Conservation (phyloP, 1,140 invertebrate species). For the Macrosteles quadrilineatus region DNA sequence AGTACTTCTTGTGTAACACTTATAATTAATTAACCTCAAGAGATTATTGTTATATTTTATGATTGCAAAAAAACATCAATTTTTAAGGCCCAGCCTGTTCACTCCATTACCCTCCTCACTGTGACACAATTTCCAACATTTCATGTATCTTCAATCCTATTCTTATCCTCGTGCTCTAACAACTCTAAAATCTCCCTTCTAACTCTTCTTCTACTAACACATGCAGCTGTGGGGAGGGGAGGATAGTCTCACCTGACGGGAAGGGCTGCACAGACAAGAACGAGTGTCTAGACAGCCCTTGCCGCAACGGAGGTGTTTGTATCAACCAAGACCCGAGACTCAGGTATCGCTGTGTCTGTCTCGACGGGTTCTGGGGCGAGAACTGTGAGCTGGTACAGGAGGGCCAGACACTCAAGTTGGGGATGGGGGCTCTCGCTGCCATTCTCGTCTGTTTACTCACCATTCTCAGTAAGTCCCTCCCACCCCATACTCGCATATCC, state of each 20-base stretch:
- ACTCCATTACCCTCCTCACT: no score
- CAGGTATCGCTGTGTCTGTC: constrained; percentile 82
- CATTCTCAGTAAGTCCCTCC: constrained; percentile 79
- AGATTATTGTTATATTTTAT: no score
- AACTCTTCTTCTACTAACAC: neutral
- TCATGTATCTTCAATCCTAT: no score
- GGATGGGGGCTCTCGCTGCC: constrained; percentile 90
- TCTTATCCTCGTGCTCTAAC: no score
- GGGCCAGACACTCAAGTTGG: constrained; percentile 87
- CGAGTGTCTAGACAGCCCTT: constrained; percentile 90
- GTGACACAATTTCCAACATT: no score
- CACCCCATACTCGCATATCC: neutral
- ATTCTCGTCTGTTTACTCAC: constrained; percentile 93
- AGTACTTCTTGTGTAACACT: no score
- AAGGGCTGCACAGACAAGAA: constrained; percentile 93
- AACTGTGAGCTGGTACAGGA: constrained; percentile 93
- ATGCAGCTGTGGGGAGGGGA: constrained; percentile 85
- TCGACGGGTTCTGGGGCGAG: constrained; percentile 88
- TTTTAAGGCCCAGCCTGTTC: no score
- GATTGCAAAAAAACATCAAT: no score
- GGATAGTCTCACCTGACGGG: constrained; percentile 81
- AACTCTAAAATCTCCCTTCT: neutral
- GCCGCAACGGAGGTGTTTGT: constrained; percentile 86
- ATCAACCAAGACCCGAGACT: constrained; percentile 84
- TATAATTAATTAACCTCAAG: no score